phyloP scores from a whole-genome alignment of 2,888 invertebrate species.

The Lycocerus yunnanus region DNA sequence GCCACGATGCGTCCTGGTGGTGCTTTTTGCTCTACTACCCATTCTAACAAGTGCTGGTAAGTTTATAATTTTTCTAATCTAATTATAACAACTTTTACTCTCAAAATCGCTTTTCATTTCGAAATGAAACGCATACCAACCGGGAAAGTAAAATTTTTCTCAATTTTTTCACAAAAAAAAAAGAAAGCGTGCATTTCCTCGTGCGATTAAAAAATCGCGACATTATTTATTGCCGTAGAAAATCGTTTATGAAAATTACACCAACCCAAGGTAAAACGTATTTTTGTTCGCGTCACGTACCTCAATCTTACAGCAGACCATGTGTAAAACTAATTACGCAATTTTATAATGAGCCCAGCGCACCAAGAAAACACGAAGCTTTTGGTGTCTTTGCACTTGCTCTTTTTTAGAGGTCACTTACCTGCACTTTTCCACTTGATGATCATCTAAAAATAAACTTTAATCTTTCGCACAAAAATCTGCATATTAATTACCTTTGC shows the following conservation, averaged over 20 bases:
- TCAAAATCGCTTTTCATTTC: background rate
- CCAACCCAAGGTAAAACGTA: slow-evolving; percentile 7
- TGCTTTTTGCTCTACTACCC: slow-evolving; percentile 42
- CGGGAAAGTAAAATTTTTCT: background rate
- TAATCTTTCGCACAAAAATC: background rate
- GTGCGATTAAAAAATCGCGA: background rate
- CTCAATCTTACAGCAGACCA: slow-evolving; percentile 7
- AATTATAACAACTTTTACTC: background rate
- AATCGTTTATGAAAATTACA: background rate
- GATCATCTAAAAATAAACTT: background rate
- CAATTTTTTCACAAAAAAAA: background rate
- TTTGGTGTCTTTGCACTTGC: slow-evolving; percentile 8
- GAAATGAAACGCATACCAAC: background rate
- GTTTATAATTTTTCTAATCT: slow-evolving; percentile 32
- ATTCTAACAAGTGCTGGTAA: slow-evolving; percentile 48
- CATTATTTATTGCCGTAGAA: background rate
- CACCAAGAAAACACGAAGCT: slow-evolving; percentile 11
- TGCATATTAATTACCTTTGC: background rate
- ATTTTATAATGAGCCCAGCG: slow-evolving; percentile 9
- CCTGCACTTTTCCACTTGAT: slow-evolving; percentile 6
- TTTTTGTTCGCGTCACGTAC: slow-evolving; percentile 9
- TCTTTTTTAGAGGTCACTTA: slow-evolving; percentile 22
- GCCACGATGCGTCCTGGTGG: slow-evolving; percentile 52
- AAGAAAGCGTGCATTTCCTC: background rate
- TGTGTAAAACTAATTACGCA: slow-evolving; percentile 12